A percentile compares a stretch with the other conserved stretches of the same genome.
Conservation (phyloP, 1,140 invertebrate species). For the Lethocerus indicus region DNA sequence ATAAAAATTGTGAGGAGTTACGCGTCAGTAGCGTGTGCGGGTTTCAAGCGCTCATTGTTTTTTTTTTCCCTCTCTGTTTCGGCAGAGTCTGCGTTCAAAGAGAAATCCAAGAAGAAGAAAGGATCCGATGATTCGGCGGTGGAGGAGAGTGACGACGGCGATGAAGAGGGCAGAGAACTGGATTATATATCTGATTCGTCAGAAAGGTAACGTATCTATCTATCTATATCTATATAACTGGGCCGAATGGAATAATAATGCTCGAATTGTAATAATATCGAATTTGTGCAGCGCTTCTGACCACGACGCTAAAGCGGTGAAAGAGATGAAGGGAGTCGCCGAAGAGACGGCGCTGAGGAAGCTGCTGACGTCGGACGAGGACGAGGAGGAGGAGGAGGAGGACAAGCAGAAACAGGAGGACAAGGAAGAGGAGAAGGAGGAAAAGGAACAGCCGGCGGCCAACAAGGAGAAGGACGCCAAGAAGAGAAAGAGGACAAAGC, state of each 20-base stretch:
- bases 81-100: conserved; percentile 10
- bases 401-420: conserved; percentile 54
- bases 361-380: conserved; percentile 76
- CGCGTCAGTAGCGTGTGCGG: too few relatives aligned
- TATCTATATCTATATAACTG: background rate
- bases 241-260: conserved; percentile 4
- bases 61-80: too few relatives aligned
- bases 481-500: conserved; percentile 38
- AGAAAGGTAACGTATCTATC: conserved; percentile 31
- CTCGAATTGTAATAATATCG: conserved; percentile 11
- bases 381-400: conserved; percentile 71
- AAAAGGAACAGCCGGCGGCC: conserved; percentile 31
- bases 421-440: conserved; percentile 24
- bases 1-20: too few relatives aligned
- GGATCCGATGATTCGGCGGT: conserved; percentile 72
- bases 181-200: conserved; percentile 78
- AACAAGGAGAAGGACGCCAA: conserved; percentile 40
- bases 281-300: conserved; percentile 43
- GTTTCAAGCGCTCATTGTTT: too few relatives aligned
- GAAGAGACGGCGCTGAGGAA: conserved; percentile 76
- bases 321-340: conserved; percentile 43
- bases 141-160: conserved; percentile 93
- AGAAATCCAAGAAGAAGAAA: conserved; percentile 43
- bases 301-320: conserved; percentile 50
- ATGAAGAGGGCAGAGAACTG: conserved; percentile 81